A percentile compares a stretch with the other conserved stretches of the same genome.
Conservation (phyloP, 2,888 invertebrate genomes). For the Clitarchus hookeri region DNA sequence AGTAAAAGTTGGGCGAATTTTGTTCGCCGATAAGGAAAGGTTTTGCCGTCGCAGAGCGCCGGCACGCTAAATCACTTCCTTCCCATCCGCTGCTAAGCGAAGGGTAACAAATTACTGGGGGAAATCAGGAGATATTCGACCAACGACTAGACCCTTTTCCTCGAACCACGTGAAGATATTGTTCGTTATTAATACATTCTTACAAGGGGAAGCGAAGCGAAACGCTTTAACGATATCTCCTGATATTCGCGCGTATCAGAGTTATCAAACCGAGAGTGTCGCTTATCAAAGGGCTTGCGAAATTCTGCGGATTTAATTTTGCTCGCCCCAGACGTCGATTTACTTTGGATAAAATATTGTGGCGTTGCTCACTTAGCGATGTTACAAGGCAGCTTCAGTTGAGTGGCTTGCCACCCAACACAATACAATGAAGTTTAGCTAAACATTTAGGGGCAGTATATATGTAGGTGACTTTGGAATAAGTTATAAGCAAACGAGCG, state of each 20-base stretch:
- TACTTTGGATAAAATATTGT: no score
- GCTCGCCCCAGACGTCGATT: no score
- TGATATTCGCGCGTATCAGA: background rate
- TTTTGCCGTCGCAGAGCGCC: background rate
- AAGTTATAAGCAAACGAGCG: no score
- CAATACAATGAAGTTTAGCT: no score
- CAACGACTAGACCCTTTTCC: background rate
- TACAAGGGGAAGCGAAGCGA: background rate
- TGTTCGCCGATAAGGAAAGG: slow-evolving; percentile 38
- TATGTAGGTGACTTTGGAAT: no score
- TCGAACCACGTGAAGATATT: background rate
- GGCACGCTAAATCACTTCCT: slow-evolving; percentile 39
- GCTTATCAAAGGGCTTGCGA: no score
- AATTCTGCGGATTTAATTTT: no score
- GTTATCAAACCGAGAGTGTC: background rate
- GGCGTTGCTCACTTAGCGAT: no score
- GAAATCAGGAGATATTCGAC: background rate
- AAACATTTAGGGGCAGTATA: no score
- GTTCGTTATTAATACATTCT: slow-evolving; percentile 14
- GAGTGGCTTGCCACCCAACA: no score
- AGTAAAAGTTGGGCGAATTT: slow-evolving; percentile 40
- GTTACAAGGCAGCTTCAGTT: no score
- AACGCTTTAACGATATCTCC: background rate
- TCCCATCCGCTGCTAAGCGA: slow-evolving; percentile 40
- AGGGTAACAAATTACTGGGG: slow-evolving; percentile 39